Conservation (phyloP, 1,140 invertebrate genomes). For the Plodia interpunctella region DNA sequence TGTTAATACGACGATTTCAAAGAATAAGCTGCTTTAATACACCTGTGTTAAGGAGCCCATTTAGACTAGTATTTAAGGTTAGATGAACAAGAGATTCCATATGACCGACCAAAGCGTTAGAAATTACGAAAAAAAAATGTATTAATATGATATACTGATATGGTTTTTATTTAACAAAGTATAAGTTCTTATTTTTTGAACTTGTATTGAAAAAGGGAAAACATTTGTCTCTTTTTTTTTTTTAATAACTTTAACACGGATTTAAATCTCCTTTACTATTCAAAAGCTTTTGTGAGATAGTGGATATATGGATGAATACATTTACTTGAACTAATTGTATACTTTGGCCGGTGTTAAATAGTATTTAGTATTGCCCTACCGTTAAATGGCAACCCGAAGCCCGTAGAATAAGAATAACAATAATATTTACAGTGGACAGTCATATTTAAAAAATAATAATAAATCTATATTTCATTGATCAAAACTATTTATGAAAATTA, state of each 20-base stretch:
- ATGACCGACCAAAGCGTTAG: neutral
- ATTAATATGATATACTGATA: too few species aligned
- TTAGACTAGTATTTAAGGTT: slow-evolving; percentile 1
- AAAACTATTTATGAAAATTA: neutral
- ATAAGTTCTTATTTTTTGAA: too few species aligned
- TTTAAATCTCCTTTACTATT: too few species aligned
- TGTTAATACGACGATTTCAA: neutral
- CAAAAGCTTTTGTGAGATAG: too few species aligned
- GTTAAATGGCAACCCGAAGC: slow-evolving; percentile 47
- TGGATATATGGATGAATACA: neutral
- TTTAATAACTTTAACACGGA: too few species aligned
- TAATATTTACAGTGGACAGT: slow-evolving; percentile 18
- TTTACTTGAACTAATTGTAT: neutral
- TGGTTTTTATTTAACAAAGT: too few species aligned
- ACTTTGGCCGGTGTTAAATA: slow-evolving; percentile 8
- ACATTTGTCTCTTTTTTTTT: too few species aligned
- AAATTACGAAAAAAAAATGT: neutral
- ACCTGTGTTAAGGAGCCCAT: neutral
- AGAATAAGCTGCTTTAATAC: neutral
- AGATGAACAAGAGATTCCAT: neutral
- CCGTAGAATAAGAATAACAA: slow-evolving; percentile 34
- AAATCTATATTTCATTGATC: neutral
- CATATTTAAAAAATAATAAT: slow-evolving; percentile 16
- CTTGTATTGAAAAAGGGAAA: too few species aligned
- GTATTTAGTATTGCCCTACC: slow-evolving; percentile 16